Evolutionary conservation across 2,797 vertebrate species (phyloP).

Genomic region (Sternotherus odoratus): DNA sequence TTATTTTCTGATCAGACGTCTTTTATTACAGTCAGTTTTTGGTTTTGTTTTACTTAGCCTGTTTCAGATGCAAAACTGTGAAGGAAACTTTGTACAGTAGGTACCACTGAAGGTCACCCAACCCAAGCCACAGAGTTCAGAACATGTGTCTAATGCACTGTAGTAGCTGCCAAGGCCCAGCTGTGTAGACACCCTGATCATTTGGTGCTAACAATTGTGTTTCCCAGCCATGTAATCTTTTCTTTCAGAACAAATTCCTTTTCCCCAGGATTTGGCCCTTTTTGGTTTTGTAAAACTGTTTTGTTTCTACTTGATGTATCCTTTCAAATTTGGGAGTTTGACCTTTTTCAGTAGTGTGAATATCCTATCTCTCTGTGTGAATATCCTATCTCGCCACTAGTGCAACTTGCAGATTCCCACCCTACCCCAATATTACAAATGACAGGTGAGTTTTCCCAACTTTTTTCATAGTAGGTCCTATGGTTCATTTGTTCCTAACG

Average conservation of each 20-base stretch:
- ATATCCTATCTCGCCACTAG: background rate
- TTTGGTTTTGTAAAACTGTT: background rate
- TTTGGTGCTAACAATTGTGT: background rate
- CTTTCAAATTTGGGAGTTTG: background rate
- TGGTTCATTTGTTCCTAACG: background rate
- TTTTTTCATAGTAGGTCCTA: background rate
- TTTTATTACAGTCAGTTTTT: slow-evolving; percentile 40
- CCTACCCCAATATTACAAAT: background rate
- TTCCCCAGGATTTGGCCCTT: background rate
- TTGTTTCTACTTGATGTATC: background rate
- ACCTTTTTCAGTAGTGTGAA: background rate
- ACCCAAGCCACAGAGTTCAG: background rate
- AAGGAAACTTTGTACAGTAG: slow-evolving; percentile 42
- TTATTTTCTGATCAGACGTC: slow-evolving; percentile 12
- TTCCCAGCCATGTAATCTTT: background rate
- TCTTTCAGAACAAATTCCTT: background rate
- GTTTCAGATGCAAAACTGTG: slow-evolving; percentile 30
- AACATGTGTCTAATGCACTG: background rate
- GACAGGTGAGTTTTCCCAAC: background rate
- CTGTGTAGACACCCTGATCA: background rate
- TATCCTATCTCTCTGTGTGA: no score
- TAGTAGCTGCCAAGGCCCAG: background rate
- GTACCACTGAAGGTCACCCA: slow-evolving; percentile 30
- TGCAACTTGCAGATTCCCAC: background rate
- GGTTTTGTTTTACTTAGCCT: background rate